Evolutionary conservation across 92 coral and sea anemone genomes (phyloP), one percentile per base, ranked within the genome.

Genomic region (Virgularia gustaviana): DNA sequence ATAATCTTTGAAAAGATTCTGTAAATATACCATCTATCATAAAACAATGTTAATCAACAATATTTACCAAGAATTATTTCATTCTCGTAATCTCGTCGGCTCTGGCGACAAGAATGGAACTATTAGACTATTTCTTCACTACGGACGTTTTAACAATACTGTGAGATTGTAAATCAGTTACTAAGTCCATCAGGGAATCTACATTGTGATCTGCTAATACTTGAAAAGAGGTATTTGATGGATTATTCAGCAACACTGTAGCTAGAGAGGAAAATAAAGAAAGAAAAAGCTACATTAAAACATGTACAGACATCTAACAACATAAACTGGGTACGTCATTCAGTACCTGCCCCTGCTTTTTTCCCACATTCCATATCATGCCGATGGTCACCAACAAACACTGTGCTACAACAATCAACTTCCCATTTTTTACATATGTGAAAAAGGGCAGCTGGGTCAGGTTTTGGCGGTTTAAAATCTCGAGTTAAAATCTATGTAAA

Each of bases 391-490:
- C 97, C 97, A 22, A 90, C 97, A 86, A 90, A 83, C 3, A 83
- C 83, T 16, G 88, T 86, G 70, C 67, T 85, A 25, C 78, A 67
- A 15, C 95, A 90, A 0, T 85, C 75, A 0, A 90, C 77, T 19
- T 79, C 83, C 97, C 97, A 90, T 57, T 90, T 78, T 72, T 78
- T 57, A 67, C 97, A 90, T 52, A 90, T 88, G 55, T 90, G 87
- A 28, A 83, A 71, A 39, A 90, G 77, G 1, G 97, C 87, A 37
- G 94, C 88, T 13, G 97, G 95, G 61, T 88, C 87, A 12, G 97
- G 97, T 73, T 90, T 90, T 29, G 89, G 71, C 37, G 97, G 97
- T 16, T 75, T 83, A 55, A 88, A 90, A 13, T 85, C 95, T 33
- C 97, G 85, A 12, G 97, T 90, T 54, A 90, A 63, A 38, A 79